Evolutionary conservation across 2,797 vertebrate species (phyloP).

Genomic region (Corythornis leucogaster): DNA sequence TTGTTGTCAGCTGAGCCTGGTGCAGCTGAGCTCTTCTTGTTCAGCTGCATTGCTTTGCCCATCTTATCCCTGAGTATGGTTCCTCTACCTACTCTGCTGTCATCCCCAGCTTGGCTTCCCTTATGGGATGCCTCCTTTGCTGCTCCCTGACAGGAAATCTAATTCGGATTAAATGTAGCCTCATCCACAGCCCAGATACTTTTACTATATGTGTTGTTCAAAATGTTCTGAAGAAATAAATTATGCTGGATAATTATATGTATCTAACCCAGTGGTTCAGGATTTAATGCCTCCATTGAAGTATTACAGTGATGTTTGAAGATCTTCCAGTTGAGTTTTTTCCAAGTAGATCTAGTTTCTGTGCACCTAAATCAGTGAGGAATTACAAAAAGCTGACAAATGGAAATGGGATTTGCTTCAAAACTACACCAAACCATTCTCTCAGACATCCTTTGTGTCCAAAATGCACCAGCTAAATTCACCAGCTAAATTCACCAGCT

Average conservation of each 20-base stretch:
- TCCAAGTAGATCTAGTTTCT: not conserved
- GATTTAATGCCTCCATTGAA: not conserved
- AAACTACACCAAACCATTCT: not conserved
- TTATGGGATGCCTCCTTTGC: not conserved
- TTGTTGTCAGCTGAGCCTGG: no score
- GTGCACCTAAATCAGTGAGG: not conserved
- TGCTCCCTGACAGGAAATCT: not conserved
- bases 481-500: not conserved
- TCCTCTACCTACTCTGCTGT: no score
- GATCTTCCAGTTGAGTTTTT: not conserved
- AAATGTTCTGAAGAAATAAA: not conserved
- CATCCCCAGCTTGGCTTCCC: not conserved
- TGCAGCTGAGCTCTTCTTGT: no score
- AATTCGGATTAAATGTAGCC: not conserved
- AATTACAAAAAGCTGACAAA: not conserved
- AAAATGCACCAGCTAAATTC: not conserved
- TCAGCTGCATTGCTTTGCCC: no score
- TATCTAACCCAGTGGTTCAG: not conserved
- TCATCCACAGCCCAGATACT: not conserved
- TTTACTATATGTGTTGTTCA: not conserved
- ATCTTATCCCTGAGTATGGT: no score
- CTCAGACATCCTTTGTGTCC: not conserved
- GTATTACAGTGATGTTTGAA: not conserved
- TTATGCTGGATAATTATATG: not conserved
- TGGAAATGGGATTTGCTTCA: not conserved